Percentiles rank a stretch among this genome's conserved stretches.
These are phyloP conservation scores for Coranthus polyacanthus DNA, from an alignment of 2,797 vertebrate species.

Conservation along the genomic window DNA sequence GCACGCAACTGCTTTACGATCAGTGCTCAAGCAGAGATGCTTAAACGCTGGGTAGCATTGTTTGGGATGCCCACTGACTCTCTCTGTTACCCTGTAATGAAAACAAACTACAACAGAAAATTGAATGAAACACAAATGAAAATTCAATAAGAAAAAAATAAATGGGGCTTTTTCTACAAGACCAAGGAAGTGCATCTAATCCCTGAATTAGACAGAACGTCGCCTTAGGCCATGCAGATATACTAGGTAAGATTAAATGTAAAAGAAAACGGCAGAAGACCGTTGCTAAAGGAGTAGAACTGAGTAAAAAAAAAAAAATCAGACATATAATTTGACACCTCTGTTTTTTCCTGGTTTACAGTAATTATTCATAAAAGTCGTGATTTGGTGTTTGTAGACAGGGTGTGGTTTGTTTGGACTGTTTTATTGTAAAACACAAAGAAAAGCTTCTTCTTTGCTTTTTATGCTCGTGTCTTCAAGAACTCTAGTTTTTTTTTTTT, in stretches of 20 bases:
- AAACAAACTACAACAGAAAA: slow-evolving; percentile 73
- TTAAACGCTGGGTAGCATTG: slow-evolving; percentile 49
- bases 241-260: slow-evolving; percentile 3
- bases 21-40: slow-evolving; percentile 44
- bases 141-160: slow-evolving; percentile 79
- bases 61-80: slow-evolving; percentile 53
- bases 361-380: no score
- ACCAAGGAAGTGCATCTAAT: slow-evolving; percentile 76
- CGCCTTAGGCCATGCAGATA: slow-evolving; percentile 51
- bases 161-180: slow-evolving; percentile 76
- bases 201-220: slow-evolving; percentile 75
- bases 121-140: slow-evolving; percentile 75
- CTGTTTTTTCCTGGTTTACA: no score
- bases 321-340: no score
- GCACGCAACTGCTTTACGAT: slow-evolving; percentile 43
- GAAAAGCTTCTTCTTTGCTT: slow-evolving; percentile 13
- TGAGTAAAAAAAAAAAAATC: no score
- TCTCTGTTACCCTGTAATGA: slow-evolving; percentile 62
- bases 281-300: not conserved
- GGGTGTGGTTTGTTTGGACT: no score
- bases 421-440: no score
- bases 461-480: not conserved
- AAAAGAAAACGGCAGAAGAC: not conserved
- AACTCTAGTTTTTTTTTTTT: not conserved
- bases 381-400: no score